phyloP scores from a whole-genome alignment of 2,113 vertebrate species.

The Macrotis lagotis region DNA sequence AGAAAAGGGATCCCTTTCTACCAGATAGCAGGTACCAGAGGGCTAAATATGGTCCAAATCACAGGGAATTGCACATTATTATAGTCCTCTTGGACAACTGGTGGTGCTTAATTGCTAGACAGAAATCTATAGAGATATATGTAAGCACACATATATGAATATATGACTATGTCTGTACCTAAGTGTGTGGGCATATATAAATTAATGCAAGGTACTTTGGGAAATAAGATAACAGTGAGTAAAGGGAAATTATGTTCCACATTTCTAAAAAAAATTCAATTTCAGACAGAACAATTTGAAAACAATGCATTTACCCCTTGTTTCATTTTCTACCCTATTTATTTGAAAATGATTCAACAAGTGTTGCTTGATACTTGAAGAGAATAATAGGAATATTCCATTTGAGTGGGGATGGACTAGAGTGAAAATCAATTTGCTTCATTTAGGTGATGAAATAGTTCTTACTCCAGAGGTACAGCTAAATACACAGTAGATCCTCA shows the following conservation, averaged over 20 bases:
- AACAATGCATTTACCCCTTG: constrained; percentile 3
- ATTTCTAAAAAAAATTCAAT: background rate
- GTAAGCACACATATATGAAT: too few relatives aligned
- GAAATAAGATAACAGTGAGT: background rate
- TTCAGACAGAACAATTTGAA: background rate
- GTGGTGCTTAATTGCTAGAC: background rate
- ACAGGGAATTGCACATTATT: background rate
- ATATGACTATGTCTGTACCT: background rate
- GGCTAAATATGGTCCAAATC: background rate
- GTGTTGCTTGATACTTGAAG: background rate
- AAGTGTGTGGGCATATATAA: background rate
- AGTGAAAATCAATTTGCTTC: constrained; percentile 66
- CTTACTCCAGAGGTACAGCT: constrained; percentile 35
- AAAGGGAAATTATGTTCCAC: background rate
- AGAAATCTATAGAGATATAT: background rate
- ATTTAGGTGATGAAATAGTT: constrained; percentile 67
- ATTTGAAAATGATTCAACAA: background rate
- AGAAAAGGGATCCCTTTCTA: background rate
- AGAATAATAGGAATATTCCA: background rate
- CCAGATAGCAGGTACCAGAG: background rate
- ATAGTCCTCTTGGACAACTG: background rate
- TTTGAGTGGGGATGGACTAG: background rate
- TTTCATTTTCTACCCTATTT: background rate
- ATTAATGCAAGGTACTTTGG: background rate
- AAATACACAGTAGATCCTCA: constrained; percentile 28